Percentiles rank a stretch among this genome's conserved stretches.
Conservation (phyloP, 2,797 vertebrate genomes). For the Darevskia nairensis region DNA sequence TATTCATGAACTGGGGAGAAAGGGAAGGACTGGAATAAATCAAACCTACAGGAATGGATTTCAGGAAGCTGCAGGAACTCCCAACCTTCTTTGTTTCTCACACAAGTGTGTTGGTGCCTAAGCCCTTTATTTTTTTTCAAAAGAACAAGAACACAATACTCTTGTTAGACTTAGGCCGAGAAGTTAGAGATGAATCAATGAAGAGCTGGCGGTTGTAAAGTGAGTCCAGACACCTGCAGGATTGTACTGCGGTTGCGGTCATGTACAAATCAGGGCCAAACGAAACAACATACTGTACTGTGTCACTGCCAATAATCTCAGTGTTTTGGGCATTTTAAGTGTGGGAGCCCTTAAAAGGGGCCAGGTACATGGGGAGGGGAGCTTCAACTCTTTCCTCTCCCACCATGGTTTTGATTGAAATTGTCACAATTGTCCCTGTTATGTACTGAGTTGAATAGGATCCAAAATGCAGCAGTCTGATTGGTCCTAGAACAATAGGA, state of each 20-base stretch:
- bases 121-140: slow-evolving; percentile 17
- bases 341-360: too few species aligned
- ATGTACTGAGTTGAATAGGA: too few species aligned
- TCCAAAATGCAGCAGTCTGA: too few species aligned
- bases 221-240: slow-evolving; percentile 36
- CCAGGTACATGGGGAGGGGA: too few species aligned
- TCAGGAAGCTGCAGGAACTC: slow-evolving; percentile 29
- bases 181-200: slow-evolving; percentile 27
- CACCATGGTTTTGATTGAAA: neutral
- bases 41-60: slow-evolving; percentile 40
- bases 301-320: too few species aligned
- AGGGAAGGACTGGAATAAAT: slow-evolving; percentile 66
- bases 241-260: slow-evolving; percentile 39
- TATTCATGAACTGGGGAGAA: slow-evolving; percentile 57
- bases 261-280: neutral
- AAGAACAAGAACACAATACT: slow-evolving; percentile 28
- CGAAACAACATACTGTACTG: too few species aligned
- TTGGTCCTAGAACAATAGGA: too few species aligned
- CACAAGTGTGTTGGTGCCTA: slow-evolving; percentile 33
- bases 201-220: slow-evolving; percentile 35
- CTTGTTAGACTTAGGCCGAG: slow-evolving; percentile 29
- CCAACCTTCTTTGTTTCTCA: slow-evolving; percentile 8
- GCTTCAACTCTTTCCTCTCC: neutral
- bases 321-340: too few species aligned
- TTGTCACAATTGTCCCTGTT: neutral